A percentile compares a stretch with the other conserved stretches of the same genome.
Evolutionary conservation across 2,888 invertebrate genomes (phyloP).

Genomic region (Bhutanitis thaidina): DNA sequence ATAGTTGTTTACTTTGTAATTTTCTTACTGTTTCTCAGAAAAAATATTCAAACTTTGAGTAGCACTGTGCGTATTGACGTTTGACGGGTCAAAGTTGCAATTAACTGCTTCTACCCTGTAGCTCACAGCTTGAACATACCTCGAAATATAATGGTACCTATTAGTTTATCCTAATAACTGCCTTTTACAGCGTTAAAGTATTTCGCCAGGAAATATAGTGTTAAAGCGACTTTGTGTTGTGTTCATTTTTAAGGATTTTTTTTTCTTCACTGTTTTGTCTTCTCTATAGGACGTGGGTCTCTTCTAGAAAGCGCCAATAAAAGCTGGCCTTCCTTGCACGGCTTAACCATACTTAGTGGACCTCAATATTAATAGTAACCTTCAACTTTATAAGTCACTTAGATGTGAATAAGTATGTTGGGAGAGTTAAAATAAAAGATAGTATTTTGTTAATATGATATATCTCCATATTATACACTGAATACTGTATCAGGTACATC

Average conservation of each 20-base stretch:
- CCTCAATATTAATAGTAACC: too few species aligned
- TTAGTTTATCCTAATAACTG: slow-evolving; percentile 13
- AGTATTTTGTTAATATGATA: slow-evolving; percentile 21
- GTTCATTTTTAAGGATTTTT: too few species aligned
- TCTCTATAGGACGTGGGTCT: too few species aligned
- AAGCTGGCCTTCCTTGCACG: too few species aligned
- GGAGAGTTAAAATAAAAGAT: slow-evolving; percentile 16
- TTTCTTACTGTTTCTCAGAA: too few species aligned
- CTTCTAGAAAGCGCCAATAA: too few species aligned
- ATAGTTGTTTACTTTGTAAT: slow-evolving; percentile 27
- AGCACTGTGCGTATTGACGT: slow-evolving; percentile 17
- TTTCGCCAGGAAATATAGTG: too few species aligned
- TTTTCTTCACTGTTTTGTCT: too few species aligned
- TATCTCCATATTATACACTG: slow-evolving; percentile 38
- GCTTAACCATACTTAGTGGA: too few species aligned
- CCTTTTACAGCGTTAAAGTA: not conserved
- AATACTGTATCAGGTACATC: slow-evolving; percentile 41
- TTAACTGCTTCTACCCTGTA: slow-evolving; percentile 29
- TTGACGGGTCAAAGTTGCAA: slow-evolving; percentile 47
- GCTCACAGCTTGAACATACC: slow-evolving; percentile 10
- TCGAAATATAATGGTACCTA: slow-evolving; percentile 22
- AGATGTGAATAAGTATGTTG: too few species aligned
- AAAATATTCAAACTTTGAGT: slow-evolving; percentile 24
- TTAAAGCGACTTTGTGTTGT: too few species aligned
- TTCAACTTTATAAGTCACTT: too few species aligned